Evolutionary conservation across 1,140 invertebrate species (phyloP).

Genomic region (Bombus superbus): DNA sequence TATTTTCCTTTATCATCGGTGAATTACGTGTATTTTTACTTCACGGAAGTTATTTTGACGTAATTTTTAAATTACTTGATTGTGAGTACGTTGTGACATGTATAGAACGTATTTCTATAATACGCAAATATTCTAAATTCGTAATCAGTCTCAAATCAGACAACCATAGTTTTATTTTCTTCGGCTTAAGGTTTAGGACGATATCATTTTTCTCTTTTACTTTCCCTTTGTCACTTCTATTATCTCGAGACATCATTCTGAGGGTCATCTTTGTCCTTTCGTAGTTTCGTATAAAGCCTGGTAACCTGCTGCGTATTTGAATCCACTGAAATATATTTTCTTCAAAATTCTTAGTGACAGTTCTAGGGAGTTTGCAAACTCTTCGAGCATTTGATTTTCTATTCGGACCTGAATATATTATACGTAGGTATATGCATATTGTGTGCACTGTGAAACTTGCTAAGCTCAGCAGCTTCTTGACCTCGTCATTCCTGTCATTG

Average conservation of each 20-base stretch:
- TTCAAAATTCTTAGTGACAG: neutral
- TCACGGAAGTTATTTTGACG: too few relatives aligned
- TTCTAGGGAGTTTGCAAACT: neutral
- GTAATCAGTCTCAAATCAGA: neutral
- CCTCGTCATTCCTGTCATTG: neutral
- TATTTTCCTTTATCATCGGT: too few relatives aligned
- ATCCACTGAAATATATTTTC: neutral
- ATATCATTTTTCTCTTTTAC: neutral
- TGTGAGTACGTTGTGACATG: neutral
- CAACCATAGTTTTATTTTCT: neutral
- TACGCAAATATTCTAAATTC: too few relatives aligned
- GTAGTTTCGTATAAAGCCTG: neutral
- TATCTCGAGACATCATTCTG: neutral
- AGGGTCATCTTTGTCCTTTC: neutral
- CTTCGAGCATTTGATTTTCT: neutral
- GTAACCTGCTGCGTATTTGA: neutral
- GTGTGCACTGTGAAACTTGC: neutral
- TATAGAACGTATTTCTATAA: neutral
- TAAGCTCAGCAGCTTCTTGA: conserved; percentile 20
- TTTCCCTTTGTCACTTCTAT: too few relatives aligned
- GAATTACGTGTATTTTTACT: too few relatives aligned
- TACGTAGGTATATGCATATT: neutral
- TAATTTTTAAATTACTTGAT: neutral
- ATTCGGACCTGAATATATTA: neutral
- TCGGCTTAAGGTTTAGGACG: too few relatives aligned